Evolutionary conservation across 1,140 invertebrate species (phyloP).

Genomic region (Drosophila chauvacae): DNA sequence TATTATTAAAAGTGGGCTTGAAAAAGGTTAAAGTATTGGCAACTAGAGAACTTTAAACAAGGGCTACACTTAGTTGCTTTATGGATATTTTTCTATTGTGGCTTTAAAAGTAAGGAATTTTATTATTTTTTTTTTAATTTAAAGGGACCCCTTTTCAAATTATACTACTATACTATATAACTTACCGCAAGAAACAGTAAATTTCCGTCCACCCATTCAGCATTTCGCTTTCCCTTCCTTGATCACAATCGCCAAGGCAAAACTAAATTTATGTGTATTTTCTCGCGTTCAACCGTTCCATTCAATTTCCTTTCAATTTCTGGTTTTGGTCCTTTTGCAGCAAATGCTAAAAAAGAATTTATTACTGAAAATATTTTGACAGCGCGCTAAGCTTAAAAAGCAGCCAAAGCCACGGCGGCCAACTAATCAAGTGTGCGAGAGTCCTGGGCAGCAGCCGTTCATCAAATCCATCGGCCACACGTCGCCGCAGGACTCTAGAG

Average conservation of each 20-base stretch:
- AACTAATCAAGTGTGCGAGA: conserved; percentile 72
- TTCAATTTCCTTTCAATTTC: conserved; percentile 63
- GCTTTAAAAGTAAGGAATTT: not conserved
- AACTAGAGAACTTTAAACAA: not conserved
- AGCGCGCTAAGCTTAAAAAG: conserved; percentile 71
- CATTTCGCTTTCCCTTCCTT: not conserved
- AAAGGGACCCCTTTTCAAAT: not conserved
- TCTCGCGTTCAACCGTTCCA: conserved; percentile 30
- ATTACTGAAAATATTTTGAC: conserved; percentile 84
- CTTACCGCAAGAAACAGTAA: not conserved
- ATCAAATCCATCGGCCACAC: conserved; percentile 78
- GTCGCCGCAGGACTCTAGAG: conserved; percentile 75
- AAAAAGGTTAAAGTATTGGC: not conserved
- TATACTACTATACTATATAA: not conserved
- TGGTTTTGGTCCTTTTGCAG: conserved; percentile 14
- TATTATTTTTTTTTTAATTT: not conserved
- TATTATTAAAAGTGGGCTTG: not conserved
- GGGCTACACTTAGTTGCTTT: not conserved
- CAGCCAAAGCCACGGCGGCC: conserved; percentile 50
- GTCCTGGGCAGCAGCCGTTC: conserved; percentile 69
- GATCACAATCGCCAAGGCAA: conserved; percentile 17
- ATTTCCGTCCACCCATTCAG: not conserved
- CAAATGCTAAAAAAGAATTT: conserved; percentile 68
- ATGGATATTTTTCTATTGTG: not conserved
- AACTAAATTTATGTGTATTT: conserved; percentile 45